phyloP scores from a whole-genome alignment of 2,888 invertebrate genomes.

The Romanomermis culicivorax region DNA sequence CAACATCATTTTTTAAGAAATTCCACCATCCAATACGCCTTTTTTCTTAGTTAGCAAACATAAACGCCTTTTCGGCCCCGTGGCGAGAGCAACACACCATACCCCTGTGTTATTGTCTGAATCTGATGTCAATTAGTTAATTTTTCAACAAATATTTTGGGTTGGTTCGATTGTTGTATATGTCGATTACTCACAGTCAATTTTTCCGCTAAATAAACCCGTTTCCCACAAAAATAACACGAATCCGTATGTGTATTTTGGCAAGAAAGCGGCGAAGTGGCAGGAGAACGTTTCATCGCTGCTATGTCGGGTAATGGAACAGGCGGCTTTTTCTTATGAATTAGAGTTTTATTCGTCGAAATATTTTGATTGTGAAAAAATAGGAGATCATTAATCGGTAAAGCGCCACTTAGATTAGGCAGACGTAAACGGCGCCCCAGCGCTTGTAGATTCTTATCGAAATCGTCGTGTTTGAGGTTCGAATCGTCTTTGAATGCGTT shows the following conservation, averaged over 20 bases:
- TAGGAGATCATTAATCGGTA: neutral
- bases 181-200: too few species aligned
- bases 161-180: too few species aligned
- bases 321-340: neutral
- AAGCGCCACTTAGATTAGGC: conserved; percentile 6
- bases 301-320: neutral
- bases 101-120: too few species aligned
- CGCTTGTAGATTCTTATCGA: neutral
- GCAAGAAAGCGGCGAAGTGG: neutral
- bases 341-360: neutral
- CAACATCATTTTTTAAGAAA: too few species aligned
- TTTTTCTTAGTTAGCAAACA: too few species aligned
- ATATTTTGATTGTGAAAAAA: conserved; percentile 1
- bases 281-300: neutral
- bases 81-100: too few species aligned
- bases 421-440: neutral
- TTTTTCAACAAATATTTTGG: too few species aligned
- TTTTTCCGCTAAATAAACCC: conserved; percentile 79
- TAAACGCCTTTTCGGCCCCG: too few species aligned
- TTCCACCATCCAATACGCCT: too few species aligned
- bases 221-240: conserved; percentile 68
- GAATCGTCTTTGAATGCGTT: conserved; percentile 2
- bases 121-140: too few species aligned
- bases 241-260: conserved; percentile 9
- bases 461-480: neutral